These are phyloP conservation scores for Megamerina dolium DNA, from an alignment of 2,888 invertebrate species.

Conservation along the genomic window DNA sequence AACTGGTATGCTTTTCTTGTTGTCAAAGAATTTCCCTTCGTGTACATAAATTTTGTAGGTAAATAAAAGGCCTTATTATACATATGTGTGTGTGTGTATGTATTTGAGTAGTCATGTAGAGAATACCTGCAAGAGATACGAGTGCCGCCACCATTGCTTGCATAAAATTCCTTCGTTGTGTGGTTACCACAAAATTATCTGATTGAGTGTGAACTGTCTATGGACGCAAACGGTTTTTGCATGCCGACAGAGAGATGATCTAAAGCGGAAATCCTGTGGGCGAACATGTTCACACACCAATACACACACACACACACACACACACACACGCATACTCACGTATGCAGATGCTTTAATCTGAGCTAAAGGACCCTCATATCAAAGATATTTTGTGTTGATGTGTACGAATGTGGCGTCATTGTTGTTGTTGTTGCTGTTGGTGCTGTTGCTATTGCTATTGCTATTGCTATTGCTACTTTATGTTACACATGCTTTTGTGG, in stretches of 20 bases:
- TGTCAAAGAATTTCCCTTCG: too few species aligned
- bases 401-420: conserved; percentile 1
- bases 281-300: conserved; percentile 28
- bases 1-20: too few species aligned
- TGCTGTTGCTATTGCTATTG: conserved; percentile 7
- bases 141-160: conserved; percentile 5
- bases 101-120: too few species aligned
- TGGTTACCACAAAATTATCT: conserved; percentile 38
- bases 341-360: too few species aligned
- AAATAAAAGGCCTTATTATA: too few species aligned
- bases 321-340: conserved; percentile 16
- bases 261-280: conserved; percentile 45
- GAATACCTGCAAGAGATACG: too few species aligned
- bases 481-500: conserved; percentile 26
- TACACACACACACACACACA: conserved; percentile 12
- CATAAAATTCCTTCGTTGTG: conserved; percentile 36
- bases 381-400: conserved; percentile 11
- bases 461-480: conserved; percentile 1
- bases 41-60: too few species aligned
- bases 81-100: too few species aligned
- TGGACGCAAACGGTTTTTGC: conserved; percentile 15
- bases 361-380: conserved; percentile 2
- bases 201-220: conserved; percentile 49
- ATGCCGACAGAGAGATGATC: conserved; percentile 30
- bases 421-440: conserved; percentile 3